Conservation (phyloP, 92 coral and sea anemone genomes). For the Porites rus region DNA sequence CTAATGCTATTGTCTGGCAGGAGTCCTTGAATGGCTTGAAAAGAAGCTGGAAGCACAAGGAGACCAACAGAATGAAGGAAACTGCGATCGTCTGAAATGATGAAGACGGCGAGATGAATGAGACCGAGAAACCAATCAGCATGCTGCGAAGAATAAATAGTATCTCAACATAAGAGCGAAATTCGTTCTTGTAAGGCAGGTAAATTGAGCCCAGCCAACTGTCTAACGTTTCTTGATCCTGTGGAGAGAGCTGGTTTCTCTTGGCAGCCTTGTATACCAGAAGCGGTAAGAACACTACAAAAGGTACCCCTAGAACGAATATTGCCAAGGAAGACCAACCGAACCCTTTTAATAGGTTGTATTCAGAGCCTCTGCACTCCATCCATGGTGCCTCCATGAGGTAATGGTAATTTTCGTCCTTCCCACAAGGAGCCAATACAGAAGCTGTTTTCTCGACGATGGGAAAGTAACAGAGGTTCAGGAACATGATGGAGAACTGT, state of each 20-base stretch:
- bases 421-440: conserved; percentile 57
- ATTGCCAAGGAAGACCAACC: conserved; percentile 52
- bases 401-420: conserved; percentile 27
- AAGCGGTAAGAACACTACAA: conserved; percentile 60
- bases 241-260: conserved; percentile 30
- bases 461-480: conserved; percentile 69
- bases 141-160: conserved; percentile 62
- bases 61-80: conserved; percentile 42
- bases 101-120: conserved; percentile 60
- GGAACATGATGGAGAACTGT: conserved; percentile 46
- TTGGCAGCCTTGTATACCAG: conserved; percentile 5
- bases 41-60: conserved; percentile 56
- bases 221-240: conserved; percentile 25
- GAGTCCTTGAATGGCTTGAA: conserved; percentile 48
- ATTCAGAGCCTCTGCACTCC: conserved; percentile 43
- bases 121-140: conserved; percentile 63
- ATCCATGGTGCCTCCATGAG: conserved; percentile 71
- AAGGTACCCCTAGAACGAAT: conserved; percentile 55
- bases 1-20: conserved; percentile 28
- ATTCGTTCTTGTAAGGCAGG: conserved; percentile 51
- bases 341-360: conserved; percentile 38
- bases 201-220: conserved; percentile 66
- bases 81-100: conserved; percentile 68
- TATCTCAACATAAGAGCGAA: conserved; percentile 63
- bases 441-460: conserved; percentile 61